Conservation (phyloP, 2,797 vertebrate species). For the Oceanodroma leucorhoa region DNA sequence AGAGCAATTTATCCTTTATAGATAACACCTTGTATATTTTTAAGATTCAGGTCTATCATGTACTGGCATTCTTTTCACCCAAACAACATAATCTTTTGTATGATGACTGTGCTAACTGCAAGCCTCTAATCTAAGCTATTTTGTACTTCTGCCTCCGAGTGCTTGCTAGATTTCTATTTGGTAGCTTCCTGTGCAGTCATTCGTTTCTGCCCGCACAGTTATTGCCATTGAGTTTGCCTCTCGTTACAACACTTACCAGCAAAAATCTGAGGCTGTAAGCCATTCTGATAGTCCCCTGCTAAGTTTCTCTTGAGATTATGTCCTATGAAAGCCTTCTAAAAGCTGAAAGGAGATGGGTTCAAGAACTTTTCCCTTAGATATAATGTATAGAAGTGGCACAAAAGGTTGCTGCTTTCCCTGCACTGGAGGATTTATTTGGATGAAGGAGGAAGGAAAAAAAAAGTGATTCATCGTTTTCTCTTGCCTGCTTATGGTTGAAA, state of each 20-base stretch:
- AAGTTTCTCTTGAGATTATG: not conserved
- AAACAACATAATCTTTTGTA: constrained; percentile 23
- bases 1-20: constrained; percentile 36
- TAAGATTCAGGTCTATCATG: not conserved
- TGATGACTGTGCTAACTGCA: not conserved
- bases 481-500: not conserved
- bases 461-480: not conserved
- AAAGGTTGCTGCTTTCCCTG: not conserved
- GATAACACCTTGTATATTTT: constrained; percentile 24
- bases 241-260: not conserved
- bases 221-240: not conserved
- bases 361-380: not conserved
- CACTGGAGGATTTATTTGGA: not conserved
- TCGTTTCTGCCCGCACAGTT: not conserved
- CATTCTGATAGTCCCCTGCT: not conserved
- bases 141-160: not conserved
- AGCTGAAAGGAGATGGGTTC: not conserved
- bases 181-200: not conserved
- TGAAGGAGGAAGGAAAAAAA: not conserved
- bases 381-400: not conserved
- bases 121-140: constrained; percentile 17
- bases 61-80: not conserved
- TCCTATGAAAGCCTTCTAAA: not conserved
- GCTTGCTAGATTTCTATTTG: not conserved
- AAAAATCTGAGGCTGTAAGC: not conserved